Percentiles rank a stretch among this genome's conserved stretches.
Conservation (phyloP, 2,113 vertebrate species). For the Suricata suricatta region DNA sequence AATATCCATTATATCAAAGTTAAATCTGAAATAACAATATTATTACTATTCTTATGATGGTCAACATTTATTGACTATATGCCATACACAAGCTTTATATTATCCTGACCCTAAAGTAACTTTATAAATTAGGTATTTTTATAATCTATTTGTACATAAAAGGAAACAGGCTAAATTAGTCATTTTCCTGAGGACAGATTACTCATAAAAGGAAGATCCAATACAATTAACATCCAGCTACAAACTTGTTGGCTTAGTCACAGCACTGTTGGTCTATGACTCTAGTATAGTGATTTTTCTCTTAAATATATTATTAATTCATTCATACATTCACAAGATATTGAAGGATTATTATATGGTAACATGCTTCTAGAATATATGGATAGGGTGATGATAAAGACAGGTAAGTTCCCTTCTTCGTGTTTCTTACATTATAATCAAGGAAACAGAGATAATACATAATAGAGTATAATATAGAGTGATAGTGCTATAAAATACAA, state of each 20-base stretch:
- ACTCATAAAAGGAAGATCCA: not conserved
- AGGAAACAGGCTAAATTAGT: not conserved
- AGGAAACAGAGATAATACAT: not conserved
- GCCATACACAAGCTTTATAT: not conserved
- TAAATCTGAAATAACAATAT: not conserved
- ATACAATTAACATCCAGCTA: not conserved
- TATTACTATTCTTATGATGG: not conserved
- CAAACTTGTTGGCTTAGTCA: not conserved
- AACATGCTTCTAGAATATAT: not conserved
- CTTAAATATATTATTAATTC: not conserved
- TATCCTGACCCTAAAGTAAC: not conserved
- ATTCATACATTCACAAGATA: not conserved
- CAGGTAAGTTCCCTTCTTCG: not conserved
- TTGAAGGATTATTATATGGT: not conserved
- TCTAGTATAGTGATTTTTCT: not conserved
- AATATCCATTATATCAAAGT: not conserved
- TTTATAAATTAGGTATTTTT: not conserved
- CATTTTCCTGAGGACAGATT: not conserved
- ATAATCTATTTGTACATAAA: not conserved
- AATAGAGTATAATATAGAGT: not conserved
- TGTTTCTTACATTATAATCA: not conserved
- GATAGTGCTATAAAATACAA: not conserved
- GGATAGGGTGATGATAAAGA: not conserved
- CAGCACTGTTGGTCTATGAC: not conserved
- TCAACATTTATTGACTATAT: not conserved